A percentile compares a stretch with the other conserved stretches of the same genome.
phyloP scores from a whole-genome alignment of 2,888 invertebrate species.

The Mylabris sibirica region DNA sequence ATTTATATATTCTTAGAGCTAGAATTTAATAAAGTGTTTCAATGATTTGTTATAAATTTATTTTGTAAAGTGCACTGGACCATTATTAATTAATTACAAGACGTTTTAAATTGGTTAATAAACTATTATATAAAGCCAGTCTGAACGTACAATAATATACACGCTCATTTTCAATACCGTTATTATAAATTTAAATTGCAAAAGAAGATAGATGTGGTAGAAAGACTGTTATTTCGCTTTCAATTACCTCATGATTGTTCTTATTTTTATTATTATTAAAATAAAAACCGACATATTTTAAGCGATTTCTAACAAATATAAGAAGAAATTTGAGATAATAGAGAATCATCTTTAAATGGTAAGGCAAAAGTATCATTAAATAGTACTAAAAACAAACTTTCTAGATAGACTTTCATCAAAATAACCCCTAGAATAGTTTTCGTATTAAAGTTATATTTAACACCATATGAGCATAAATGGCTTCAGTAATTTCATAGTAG shows the following conservation, averaged over 20 bases:
- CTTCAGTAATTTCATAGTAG: not conserved
- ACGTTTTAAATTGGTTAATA: not conserved
- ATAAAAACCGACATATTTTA: not conserved
- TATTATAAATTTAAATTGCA: constrained; percentile 2
- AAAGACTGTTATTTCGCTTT: not conserved
- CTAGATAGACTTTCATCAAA: not conserved
- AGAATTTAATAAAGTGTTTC: not conserved
- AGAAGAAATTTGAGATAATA: not conserved
- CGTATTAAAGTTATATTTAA: constrained; percentile 1
- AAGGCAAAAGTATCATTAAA: not conserved
- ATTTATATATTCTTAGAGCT: not conserved
- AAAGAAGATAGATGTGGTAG: not conserved
- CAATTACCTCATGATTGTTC: not conserved
- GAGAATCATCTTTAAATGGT: not conserved
- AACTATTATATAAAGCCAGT: not conserved
- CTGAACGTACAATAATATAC: not conserved
- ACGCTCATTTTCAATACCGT: constrained; percentile 4
- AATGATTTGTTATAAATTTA: too few species aligned
- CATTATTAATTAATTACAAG: constrained; percentile 1
- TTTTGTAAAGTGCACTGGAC: not conserved
- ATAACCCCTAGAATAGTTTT: not conserved
- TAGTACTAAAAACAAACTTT: not conserved
- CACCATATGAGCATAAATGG: not conserved
- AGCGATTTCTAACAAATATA: not conserved
- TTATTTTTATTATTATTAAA: not conserved